phyloP scores from a whole-genome alignment of 2,797 vertebrate genomes.

The Typhlichthys subterraneus region DNA sequence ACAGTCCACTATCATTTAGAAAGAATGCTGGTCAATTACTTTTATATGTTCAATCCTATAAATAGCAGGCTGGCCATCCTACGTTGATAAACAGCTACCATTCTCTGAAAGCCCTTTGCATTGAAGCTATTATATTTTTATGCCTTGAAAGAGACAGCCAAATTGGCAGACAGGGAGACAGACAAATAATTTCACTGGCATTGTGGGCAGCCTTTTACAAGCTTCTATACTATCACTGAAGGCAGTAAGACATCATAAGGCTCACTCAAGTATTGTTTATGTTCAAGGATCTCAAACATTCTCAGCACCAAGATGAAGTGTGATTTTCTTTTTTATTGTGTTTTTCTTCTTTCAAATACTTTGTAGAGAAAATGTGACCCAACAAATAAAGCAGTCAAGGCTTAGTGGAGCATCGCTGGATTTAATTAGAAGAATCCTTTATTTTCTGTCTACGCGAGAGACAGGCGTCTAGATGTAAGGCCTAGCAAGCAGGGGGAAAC shows the following conservation, averaged over 20 bases:
- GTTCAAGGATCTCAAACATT: conserved; percentile 13
- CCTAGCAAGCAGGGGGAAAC: not conserved
- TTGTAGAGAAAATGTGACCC: conserved; percentile 32
- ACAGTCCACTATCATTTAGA: conserved; percentile 19
- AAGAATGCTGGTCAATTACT: conserved; percentile 27
- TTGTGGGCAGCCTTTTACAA: conserved; percentile 45
- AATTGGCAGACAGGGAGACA: conserved; percentile 21
- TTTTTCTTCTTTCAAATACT: conserved; percentile 30
- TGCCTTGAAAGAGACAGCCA: conserved; percentile 38
- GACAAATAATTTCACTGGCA: conserved; percentile 26
- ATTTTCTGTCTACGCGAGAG: conserved; percentile 40
- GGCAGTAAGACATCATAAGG: conserved; percentile 25
- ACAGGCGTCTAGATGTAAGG: conserved; percentile 27
- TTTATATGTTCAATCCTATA: conserved; percentile 40
- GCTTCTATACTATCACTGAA: conserved; percentile 31
- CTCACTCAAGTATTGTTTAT: conserved; percentile 30
- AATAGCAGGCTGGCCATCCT: conserved; percentile 2
- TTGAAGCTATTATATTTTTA: conserved; percentile 41
- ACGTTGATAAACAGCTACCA: conserved; percentile 13
- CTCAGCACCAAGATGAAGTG: not conserved
- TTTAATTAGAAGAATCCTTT: conserved; percentile 52
- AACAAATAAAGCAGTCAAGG: conserved; percentile 30
- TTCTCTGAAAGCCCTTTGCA: conserved; percentile 44
- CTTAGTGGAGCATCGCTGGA: conserved; percentile 39
- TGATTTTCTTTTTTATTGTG: conserved; percentile 35